A percentile compares a stretch with the other conserved stretches of the same genome.
Conservation (phyloP, 2,888 invertebrate genomes). For the Agrotis puta region DNA sequence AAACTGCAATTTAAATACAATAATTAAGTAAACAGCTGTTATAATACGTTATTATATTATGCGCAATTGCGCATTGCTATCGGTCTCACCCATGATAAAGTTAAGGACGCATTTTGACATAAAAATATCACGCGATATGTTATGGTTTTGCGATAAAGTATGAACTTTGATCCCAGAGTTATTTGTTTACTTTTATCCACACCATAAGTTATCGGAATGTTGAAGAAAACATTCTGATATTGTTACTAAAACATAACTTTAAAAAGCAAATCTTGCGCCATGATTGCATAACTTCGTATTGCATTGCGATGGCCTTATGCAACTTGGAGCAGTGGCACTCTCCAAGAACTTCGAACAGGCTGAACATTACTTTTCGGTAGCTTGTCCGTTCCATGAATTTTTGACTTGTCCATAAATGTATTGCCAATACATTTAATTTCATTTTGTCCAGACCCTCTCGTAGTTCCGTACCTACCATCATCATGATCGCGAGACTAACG, state of each 20-base stretch:
- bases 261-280: not conserved
- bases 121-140: slow-evolving; percentile 1
- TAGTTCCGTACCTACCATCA: no score
- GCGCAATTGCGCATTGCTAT: slow-evolving; percentile 13
- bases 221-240: not conserved
- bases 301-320: not conserved
- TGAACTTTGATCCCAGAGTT: slow-evolving; percentile 17
- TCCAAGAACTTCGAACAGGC: no score
- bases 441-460: no score
- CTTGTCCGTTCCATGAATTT: no score
- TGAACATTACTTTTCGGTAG: no score
- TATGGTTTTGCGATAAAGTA: slow-evolving; percentile 45
- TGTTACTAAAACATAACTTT: not conserved
- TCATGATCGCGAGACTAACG: no score
- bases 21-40: not conserved
- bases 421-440: no score
- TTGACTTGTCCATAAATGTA: no score
- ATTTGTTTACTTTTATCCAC: slow-evolving; percentile 20
- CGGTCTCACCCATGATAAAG: slow-evolving; percentile 12
- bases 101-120: slow-evolving; percentile 22
- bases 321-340: no score
- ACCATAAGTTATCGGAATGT: slow-evolving; percentile 33
- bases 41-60: not conserved
- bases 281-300: not conserved
- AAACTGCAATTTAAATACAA: no score